Conservation (phyloP, 2,113 vertebrate genomes). For the Anser brachyrhynchus region DNA sequence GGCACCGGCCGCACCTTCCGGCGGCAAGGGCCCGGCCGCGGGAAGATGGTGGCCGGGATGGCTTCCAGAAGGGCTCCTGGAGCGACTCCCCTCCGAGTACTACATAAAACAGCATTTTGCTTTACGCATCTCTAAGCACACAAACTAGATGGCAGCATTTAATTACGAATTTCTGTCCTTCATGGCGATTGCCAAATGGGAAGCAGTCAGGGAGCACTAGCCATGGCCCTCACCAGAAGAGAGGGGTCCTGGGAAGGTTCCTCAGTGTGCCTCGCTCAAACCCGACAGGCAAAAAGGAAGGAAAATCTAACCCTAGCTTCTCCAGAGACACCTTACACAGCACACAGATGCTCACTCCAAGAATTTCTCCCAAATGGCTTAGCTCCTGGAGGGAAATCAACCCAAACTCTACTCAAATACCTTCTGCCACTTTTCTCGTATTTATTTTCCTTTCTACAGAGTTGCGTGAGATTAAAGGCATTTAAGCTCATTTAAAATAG, state of each 20-base stretch:
- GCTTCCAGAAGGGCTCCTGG: too few relatives aligned
- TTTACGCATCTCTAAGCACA: neutral
- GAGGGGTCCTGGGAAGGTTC: rapidly evolving
- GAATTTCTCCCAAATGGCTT: rapidly evolving
- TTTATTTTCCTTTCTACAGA: neutral
- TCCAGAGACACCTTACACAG: too few relatives aligned
- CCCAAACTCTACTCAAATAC: neutral
- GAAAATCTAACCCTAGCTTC: neutral
- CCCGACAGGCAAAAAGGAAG: neutral
- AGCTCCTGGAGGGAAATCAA: too few relatives aligned
- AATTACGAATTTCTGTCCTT: neutral
- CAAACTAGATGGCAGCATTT: neutral
- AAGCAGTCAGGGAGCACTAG: rapidly evolving
- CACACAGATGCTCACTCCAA: neutral
- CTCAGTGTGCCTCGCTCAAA: rapidly evolving
- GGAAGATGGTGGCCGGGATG: too few relatives aligned
- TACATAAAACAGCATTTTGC: too few relatives aligned
- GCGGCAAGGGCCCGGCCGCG: too few relatives aligned
- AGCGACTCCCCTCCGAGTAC: too few relatives aligned
- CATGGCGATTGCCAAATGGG: rapidly evolving
- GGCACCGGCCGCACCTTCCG: too few relatives aligned
- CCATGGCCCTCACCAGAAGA: neutral
- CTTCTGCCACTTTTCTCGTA: neutral
- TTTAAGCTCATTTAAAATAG: neutral
- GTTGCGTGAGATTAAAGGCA: neutral